Conservation (phyloP, 92 coral and sea anemone species). For the Hydrozoanthus gracilis region DNA sequence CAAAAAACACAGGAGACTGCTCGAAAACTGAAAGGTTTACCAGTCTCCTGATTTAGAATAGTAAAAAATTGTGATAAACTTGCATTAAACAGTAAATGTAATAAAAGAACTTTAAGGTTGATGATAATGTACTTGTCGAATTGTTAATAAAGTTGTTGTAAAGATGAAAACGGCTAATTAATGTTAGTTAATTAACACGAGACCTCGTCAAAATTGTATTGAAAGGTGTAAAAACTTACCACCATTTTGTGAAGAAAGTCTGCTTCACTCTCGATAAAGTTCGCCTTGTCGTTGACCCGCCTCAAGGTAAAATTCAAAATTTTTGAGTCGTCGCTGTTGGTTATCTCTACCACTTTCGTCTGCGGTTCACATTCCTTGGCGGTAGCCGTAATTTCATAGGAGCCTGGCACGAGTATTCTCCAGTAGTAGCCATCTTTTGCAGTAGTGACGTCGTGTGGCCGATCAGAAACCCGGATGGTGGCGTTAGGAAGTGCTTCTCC, state of each 20-base stretch:
- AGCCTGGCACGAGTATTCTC: conserved; percentile 99
- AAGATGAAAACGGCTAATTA: too few relatives aligned
- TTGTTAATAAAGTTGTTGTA: too few relatives aligned
- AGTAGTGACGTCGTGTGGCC: conserved; percentile 95
- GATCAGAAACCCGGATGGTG: conserved; percentile 90
- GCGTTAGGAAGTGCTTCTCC: conserved; percentile 84
- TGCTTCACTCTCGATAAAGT: conserved; percentile 55
- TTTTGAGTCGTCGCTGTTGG: conserved; percentile 61
- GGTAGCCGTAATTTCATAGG: conserved; percentile 90
- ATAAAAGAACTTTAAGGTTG: too few relatives aligned
- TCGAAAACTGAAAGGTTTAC: too few relatives aligned
- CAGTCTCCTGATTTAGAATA: too few relatives aligned
- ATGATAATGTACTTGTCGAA: too few relatives aligned
- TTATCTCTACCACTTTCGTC: conserved; percentile 84
- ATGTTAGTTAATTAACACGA: too few relatives aligned
- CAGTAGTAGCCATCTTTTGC: conserved; percentile 98
- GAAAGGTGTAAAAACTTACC: conserved; percentile 46
- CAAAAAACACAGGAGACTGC: too few relatives aligned
- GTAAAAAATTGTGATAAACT: too few relatives aligned
- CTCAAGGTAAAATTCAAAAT: conserved; percentile 79
- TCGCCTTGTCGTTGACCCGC: conserved; percentile 62
- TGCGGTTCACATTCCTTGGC: conserved; percentile 89
- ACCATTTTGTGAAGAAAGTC: conserved; percentile 69
- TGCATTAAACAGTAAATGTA: too few relatives aligned
- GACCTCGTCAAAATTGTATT: not conserved